Percentiles rank a stretch among this genome's conserved stretches.
Evolutionary conservation across 2,888 invertebrate species (phyloP).

Genomic region (Tachina fera): DNA sequence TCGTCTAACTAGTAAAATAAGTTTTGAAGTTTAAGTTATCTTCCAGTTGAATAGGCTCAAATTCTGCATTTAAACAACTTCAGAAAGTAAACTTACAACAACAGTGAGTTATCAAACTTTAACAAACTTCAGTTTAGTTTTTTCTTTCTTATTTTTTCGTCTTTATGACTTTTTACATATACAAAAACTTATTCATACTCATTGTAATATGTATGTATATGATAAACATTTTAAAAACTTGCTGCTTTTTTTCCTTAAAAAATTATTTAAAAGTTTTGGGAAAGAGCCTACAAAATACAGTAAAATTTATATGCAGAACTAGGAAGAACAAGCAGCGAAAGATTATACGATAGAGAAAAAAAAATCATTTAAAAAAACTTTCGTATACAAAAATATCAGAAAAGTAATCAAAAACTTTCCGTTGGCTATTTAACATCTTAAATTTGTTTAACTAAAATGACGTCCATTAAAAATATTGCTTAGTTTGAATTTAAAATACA

Average conservation of each 20-base stretch:
- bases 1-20: slow-evolving; percentile 67
- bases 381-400: slow-evolving; percentile 30
- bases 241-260: background rate
- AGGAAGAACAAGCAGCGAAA: slow-evolving; percentile 20
- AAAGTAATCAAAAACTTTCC: slow-evolving; percentile 16
- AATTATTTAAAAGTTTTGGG: slow-evolving; percentile 20
- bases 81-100: slow-evolving; percentile 69
- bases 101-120: slow-evolving; percentile 62
- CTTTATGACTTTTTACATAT: slow-evolving; percentile 18
- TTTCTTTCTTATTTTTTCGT: background rate
- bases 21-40: slow-evolving; percentile 73
- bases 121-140: slow-evolving; percentile 45
- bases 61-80: slow-evolving; percentile 73
- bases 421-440: background rate
- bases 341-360: background rate
- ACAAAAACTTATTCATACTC: slow-evolving; percentile 49
- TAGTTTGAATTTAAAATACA: background rate
- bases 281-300: background rate
- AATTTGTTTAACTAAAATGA: background rate
- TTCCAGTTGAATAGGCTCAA: slow-evolving; percentile 75
- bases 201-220: slow-evolving; percentile 51
- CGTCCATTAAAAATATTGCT: background rate
- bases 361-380: background rate
- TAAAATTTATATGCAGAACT: slow-evolving; percentile 13
- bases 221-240: slow-evolving; percentile 29